These are phyloP conservation scores for Dicyrtomina minuta DNA, from an alignment of 2,888 invertebrate genomes.

Conservation along the genomic window DNA sequence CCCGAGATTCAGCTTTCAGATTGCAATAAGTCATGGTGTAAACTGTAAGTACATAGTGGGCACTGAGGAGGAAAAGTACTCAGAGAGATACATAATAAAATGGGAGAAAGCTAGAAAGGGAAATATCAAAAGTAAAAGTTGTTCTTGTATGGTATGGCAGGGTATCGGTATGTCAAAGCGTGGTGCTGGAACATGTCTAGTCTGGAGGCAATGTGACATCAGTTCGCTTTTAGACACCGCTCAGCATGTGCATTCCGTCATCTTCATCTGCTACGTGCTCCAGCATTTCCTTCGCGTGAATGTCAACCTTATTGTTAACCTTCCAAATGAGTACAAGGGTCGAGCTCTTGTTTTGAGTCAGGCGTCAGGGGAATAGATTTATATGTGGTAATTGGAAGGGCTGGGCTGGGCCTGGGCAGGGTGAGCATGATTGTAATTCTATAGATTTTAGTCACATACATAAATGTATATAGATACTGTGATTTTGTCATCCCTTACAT, in stretches of 20 bases:
- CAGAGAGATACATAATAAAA: too few relatives aligned
- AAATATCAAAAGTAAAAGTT: slow-evolving; percentile 2
- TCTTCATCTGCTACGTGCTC: slow-evolving; percentile 24
- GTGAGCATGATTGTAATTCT: neutral
- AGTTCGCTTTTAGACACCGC: slow-evolving; percentile 32
- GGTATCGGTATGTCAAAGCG: too few relatives aligned
- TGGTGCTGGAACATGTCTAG: neutral
- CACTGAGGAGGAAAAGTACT: too few relatives aligned
- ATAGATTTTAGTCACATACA: neutral
- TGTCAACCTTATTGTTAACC: neutral
- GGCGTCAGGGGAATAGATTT: too few relatives aligned
- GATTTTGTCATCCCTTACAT: neutral
- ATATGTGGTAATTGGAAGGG: too few relatives aligned
- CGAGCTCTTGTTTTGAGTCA: neutral
- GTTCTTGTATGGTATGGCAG: neutral
- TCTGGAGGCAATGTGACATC: slow-evolving; percentile 28
- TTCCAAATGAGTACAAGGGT: neutral
- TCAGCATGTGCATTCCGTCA: slow-evolving; percentile 32
- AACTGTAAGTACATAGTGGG: too few relatives aligned
- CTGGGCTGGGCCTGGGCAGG: too few relatives aligned
- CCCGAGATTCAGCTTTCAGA: too few relatives aligned
- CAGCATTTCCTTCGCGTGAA: neutral
- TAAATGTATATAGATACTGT: too few relatives aligned
- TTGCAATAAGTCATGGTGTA: too few relatives aligned
- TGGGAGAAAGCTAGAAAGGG: neutral